A percentile compares a stretch with the other conserved stretches of the same genome.
phyloP scores from a whole-genome alignment of 2,113 vertebrate genomes.

The Sturnira hondurensis region DNA sequence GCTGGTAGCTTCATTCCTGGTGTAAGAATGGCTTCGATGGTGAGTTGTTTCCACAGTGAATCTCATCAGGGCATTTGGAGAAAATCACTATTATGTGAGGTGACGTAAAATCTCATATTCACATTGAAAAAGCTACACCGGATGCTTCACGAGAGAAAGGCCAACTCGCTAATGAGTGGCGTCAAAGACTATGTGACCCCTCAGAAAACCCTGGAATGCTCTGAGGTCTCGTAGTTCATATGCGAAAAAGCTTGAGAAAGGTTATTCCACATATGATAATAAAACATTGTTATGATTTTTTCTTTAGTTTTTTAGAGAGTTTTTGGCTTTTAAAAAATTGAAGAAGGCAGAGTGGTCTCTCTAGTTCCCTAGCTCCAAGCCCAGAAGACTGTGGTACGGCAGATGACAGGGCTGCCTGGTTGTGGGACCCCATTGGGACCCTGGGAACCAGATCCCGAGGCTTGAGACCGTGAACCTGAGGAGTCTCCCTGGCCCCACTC shows the following conservation, averaged over 20 bases:
- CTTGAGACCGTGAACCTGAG: neutral
- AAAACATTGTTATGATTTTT: neutral
- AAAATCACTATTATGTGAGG: neutral
- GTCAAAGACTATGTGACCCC: neutral
- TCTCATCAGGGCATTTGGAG: neutral
- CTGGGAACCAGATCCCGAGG: too few relatives aligned
- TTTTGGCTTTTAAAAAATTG: neutral
- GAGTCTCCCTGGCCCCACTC: neutral
- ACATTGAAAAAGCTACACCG: neutral
- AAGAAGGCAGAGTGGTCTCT: neutral
- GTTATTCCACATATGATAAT: neutral
- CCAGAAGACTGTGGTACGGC: neutral
- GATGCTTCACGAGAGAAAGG: neutral
- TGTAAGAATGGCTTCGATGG: neutral
- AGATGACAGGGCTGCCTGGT: neutral
- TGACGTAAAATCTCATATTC: neutral
- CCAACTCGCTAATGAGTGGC: neutral
- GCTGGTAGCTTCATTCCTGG: neutral
- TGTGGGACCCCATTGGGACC: neutral
- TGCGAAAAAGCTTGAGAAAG: neutral
- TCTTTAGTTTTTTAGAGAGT: neutral
- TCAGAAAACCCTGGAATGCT: neutral
- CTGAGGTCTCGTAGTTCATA: neutral
- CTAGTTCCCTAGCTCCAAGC: neutral
- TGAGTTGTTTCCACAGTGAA: neutral